Conservation (phyloP, 2,113 vertebrate genomes). For the Vidua chalybeata region DNA sequence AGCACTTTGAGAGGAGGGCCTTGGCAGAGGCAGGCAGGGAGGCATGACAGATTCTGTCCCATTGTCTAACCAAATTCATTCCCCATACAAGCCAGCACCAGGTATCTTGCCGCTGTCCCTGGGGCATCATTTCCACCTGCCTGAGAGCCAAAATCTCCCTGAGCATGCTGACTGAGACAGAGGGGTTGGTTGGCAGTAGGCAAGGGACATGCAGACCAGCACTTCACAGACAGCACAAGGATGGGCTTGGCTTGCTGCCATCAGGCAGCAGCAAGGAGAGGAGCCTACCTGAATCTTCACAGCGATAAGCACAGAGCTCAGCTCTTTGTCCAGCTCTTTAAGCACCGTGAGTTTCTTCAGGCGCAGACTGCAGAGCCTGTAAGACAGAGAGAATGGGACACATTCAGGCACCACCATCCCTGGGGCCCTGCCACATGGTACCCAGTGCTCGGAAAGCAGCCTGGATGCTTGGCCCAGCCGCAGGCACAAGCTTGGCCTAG, state of each 20-base stretch:
- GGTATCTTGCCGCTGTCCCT: background rate
- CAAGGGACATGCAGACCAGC: background rate
- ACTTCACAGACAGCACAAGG: background rate
- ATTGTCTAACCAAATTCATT: background rate
- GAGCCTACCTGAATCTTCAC: conserved; percentile 94
- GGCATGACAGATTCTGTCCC: background rate
- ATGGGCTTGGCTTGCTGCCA: background rate
- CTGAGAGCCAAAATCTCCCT: background rate
- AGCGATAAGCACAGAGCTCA: conserved; percentile 93
- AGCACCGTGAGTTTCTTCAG: conserved; percentile 94
- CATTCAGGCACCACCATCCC: conserved; percentile 74
- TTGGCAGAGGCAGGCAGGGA: background rate
- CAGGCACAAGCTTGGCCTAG: background rate
- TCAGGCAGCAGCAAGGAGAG: background rate
- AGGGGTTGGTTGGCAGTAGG: background rate
- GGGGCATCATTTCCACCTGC: background rate
- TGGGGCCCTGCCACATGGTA: conserved; percentile 61
- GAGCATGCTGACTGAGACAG: background rate
- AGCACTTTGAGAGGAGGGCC: background rate
- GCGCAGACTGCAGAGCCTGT: conserved; percentile 93
- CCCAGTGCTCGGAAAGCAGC: background rate
- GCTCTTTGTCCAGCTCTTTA: conserved; percentile 93
- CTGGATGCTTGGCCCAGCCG: background rate
- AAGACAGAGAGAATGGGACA: conserved; percentile 69
- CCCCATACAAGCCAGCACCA: background rate